Evolutionary conservation across 2,888 invertebrate genomes (phyloP), one percentile per base, ranked within the genome.

Genomic region (Mesochorus sp.): DNA sequence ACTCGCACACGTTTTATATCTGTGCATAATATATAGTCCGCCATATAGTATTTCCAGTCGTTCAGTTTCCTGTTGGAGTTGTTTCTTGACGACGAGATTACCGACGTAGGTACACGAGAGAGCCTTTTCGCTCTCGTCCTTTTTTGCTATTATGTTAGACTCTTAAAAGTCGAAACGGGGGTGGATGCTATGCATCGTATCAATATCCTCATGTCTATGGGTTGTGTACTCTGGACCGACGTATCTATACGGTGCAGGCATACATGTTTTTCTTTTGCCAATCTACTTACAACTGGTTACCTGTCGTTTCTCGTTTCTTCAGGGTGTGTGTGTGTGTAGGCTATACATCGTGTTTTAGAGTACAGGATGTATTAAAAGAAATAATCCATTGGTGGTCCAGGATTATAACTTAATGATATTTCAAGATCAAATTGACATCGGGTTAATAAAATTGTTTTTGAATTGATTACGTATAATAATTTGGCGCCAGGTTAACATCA

Each of bases 251-350:
- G 10, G 31, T 4, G 6, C 28, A 42, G n/a, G 26, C n/a, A 21
- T 62, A 47, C 34, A 19, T 19, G 42, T 47, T 17, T 3, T n/a
- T n/a, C n/a, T n/a, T 34, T 47, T 62, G 47, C 24, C 55, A 68
- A 24, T 57, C 24, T 34, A 17, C 57, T 21, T 47, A 34, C 57
- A 24, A 57, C 57, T 68, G 57, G 68, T 47, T 57, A 19, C 10
- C 21, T 47, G 57, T 14, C 34, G 34, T 47, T 70, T 49, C 47
- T 57, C 47, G 31, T 37, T 57, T 34, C 24, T 47, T 14, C n/a
- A n/a, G n/a, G n/a, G 6, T 21, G 39, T 24, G 24, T 34, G 31
- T 12, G 34, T 24, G 44, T 5, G 2, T 44, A 31, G 6, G 3
- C n/a, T n/a, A n/a, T n/a, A n/a, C 1, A 31, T 19, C 1, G n/a